Base-by-base conservation (phyloP, 2,113 vertebrate species). In the Sciurus niger region DNA sequence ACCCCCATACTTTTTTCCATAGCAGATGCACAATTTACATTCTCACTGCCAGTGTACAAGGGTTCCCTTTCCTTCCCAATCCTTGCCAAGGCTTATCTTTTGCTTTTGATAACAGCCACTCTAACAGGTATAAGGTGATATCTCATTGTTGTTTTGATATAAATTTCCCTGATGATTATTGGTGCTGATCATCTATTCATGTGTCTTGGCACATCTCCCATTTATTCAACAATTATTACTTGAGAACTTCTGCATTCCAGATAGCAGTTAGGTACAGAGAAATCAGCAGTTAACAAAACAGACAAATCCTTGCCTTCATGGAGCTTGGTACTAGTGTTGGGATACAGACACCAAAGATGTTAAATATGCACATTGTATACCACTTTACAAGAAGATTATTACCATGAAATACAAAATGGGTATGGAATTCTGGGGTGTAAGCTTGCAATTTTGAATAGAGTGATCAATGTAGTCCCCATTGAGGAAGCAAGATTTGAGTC, bases 171-270 rank as follows among this genome's bases (percentile, higher is more conserved):
- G 20, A 58, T 58, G 55, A 58, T 58, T 58, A 24, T 6, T 34
- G 17, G 46, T 20, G 2, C 4, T 37, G 46, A 68, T 9, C 7
- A 67, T 32, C 40, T 83, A 55, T 83, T 63, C 53, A 58, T 48
- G 30, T 17, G 37, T 24, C 8, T 83, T 88, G 58, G 48, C 7
- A 37, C 68, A 18, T 74, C 30, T 91, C 28, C 5, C 4, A 37
- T 58, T 89, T 88, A 51, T 76, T 92, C 48, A 70, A 30, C 24
- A 92, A n/a, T 86, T 92, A 80, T 92, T 95, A 94, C 40, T 60
- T 76, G 76, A 68, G 40, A 93, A 43, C 12, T 11, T 43, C 11
- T 16, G 63, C 60, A 4, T 84, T 32, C 3, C 46, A 79, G 78
- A n/a, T 8, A 74, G 53, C 63, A 67, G 14, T 51, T 46, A 78